Base-by-base conservation (phyloP, 1,140 invertebrate species). In the Hormaphis cornu region DNA sequence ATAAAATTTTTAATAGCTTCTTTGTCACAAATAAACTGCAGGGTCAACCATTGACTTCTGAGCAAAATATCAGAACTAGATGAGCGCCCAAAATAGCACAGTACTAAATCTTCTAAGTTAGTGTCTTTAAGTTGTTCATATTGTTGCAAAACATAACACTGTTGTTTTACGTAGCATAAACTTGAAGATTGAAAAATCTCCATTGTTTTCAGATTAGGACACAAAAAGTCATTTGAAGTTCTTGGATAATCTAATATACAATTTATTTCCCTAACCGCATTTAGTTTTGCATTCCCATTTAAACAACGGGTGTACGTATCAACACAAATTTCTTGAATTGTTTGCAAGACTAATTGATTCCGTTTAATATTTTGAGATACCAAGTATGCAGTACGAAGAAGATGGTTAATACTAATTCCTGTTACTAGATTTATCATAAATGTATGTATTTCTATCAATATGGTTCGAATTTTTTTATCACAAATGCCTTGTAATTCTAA, bases 301-400 rank as follows among this genome's bases (percentile, higher is more conserved):
- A 66, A 30, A 50, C 83, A 81, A 75, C 84, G 87, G 20, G 87
- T 80, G 74, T 89, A 91, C 26, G 89, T 83, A 74, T 89, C 87
- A 1, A 80, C 76, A 72, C 86, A 86, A 44, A 83, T 81, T 30
- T 81, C 81, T 10, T 76, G 73, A 69, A 89, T 78, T 4, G 86
- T 82, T 44, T 80, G 77, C 6, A 73, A 72, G 24, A 80, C 73
- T 8, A 80, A 72, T 54, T 84, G 81, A 2, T 86, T 87, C 69
- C 85, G 78, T 2, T 82, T 76, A 42, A 85, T 73, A 76, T 86
- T 86, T 76, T 89, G 87, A 18, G 78, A 80, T 20, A 83, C 81
- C 44, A 89, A 75, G 74, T 83, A 82, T 0, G 84, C 82, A 1
- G 81, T 80, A 73, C 87, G 85, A 22, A 89, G 75, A 3, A 90